Conservation (phyloP, 2,888 invertebrate species). For the Eurytoma adleriae region DNA sequence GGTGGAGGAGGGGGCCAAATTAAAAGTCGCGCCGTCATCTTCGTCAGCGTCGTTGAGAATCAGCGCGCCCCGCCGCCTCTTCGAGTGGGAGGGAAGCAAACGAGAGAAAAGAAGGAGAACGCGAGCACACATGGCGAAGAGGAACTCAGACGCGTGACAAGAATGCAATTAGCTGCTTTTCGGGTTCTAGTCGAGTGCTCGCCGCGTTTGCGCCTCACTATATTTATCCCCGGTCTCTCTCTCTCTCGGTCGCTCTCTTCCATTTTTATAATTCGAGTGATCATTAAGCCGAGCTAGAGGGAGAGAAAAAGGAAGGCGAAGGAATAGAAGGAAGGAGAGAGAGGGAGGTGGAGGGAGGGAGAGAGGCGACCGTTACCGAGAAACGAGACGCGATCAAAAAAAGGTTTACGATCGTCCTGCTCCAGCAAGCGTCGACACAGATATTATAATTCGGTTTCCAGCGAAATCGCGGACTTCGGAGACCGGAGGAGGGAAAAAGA, state of each 20-base stretch:
- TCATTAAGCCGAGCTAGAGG: conserved; percentile 19
- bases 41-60: no score
- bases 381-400: conserved; percentile 36
- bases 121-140: not conserved
- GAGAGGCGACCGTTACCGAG: conserved; percentile 23
- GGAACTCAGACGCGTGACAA: conserved; percentile 42
- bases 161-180: conserved; percentile 43
- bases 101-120: not conserved
- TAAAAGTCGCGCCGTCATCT: not conserved
- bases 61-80: no score
- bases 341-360: not conserved
- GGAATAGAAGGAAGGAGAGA: no score
- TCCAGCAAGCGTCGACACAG: not conserved
- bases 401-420: conserved; percentile 28
- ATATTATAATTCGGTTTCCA: conserved; percentile 4
- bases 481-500: no score
- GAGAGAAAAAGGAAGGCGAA: not conserved
- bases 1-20: not conserved
- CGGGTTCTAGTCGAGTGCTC: conserved; percentile 6
- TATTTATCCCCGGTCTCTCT: conserved; percentile 29
- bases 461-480: no score
- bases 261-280: not conserved
- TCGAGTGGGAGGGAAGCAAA: not conserved
- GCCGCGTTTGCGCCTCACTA: conserved; percentile 23
- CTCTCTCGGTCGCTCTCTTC: not conserved